phyloP scores from a whole-genome alignment of 2,888 invertebrate genomes.

The Drymonia ruficornis region DNA sequence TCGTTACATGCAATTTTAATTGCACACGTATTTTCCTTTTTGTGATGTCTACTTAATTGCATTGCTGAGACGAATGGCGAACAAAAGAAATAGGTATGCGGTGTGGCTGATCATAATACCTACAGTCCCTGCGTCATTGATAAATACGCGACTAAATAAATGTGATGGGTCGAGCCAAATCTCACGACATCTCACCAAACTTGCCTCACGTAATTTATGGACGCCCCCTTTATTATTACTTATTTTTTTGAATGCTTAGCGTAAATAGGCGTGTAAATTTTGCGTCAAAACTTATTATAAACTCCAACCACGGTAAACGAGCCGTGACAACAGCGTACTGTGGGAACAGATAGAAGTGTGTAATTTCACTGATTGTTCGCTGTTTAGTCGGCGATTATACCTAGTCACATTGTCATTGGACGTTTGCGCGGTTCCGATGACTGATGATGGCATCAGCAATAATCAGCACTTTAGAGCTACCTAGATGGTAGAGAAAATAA shows the following conservation, averaged over 20 bases:
- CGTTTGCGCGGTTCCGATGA: conserved; percentile 12
- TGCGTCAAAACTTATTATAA: not conserved
- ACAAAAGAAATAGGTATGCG: conserved; percentile 3
- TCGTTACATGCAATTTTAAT: conserved; percentile 5
- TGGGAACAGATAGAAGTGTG: conserved; percentile 39
- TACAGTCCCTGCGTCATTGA: not conserved
- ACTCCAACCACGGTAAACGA: conserved; percentile 25
- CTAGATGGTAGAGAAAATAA: no score
- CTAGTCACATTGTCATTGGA: conserved; percentile 51
- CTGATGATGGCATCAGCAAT: conserved; percentile 1
- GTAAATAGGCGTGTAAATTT: no score
- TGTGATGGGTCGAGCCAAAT: no score
- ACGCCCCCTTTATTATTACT: no score
- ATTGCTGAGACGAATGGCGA: not conserved
- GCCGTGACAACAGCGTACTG: conserved; percentile 29
- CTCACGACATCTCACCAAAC: no score
- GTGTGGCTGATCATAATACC: not conserved
- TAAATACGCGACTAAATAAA: not conserved
- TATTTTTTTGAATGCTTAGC: no score
- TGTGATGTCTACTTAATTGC: not conserved
- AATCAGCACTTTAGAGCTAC: no score
- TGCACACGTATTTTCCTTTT: conserved; percentile 1
- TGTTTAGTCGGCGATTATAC: conserved; percentile 44
- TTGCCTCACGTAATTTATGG: no score
- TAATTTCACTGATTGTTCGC: conserved; percentile 58